Percentiles rank a stretch among this genome's conserved stretches.
Evolutionary conservation across 1,140 invertebrate species (phyloP).

Genomic region (Stegodyphus dumicola): DNA sequence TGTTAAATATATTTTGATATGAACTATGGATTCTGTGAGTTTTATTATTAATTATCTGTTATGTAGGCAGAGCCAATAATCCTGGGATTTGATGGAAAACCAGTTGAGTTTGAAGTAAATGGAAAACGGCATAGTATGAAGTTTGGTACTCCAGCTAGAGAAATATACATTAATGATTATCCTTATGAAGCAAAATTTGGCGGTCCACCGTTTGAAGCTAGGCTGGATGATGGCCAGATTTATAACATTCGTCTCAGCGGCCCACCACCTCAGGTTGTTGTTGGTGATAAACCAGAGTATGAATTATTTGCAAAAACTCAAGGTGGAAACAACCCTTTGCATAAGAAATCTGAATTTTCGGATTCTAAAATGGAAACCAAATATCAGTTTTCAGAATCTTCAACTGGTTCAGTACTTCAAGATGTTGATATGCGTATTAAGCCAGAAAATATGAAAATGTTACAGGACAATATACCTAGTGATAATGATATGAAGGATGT

Average conservation of each 20-base stretch:
- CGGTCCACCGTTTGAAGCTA: slow-evolving; percentile 85
- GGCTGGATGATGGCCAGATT: slow-evolving; percentile 81
- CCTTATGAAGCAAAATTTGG: slow-evolving; percentile 92
- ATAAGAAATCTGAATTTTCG: neutral
- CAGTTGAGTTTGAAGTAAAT: slow-evolving; percentile 68
- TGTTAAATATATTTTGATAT: too few species aligned
- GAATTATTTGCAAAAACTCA: slow-evolving; percentile 13
- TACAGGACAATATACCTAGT: neutral
- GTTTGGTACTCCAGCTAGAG: slow-evolving; percentile 91
- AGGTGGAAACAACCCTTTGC: too few species aligned
- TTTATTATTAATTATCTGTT: neutral
- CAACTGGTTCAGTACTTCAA: slow-evolving; percentile 6
- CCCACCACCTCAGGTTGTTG: slow-evolving; percentile 78
- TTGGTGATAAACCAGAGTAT: slow-evolving; percentile 68
- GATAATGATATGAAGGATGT: slow-evolving; percentile 20
- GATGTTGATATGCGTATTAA: slow-evolving; percentile 55
- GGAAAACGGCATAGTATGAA: slow-evolving; percentile 76
- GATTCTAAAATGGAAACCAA: neutral
- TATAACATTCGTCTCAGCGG: slow-evolving; percentile 87
- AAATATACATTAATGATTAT: slow-evolving; percentile 87
- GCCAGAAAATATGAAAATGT: neutral
- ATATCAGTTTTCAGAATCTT: neutral
- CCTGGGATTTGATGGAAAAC: slow-evolving; percentile 64
- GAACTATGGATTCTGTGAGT: too few species aligned
- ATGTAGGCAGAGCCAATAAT: slow-evolving; percentile 43